A percentile compares a stretch with the other conserved stretches of the same genome.
Evolutionary conservation across 2,888 invertebrate genomes (phyloP).

Genomic region (Lycocerus yunnanus): DNA sequence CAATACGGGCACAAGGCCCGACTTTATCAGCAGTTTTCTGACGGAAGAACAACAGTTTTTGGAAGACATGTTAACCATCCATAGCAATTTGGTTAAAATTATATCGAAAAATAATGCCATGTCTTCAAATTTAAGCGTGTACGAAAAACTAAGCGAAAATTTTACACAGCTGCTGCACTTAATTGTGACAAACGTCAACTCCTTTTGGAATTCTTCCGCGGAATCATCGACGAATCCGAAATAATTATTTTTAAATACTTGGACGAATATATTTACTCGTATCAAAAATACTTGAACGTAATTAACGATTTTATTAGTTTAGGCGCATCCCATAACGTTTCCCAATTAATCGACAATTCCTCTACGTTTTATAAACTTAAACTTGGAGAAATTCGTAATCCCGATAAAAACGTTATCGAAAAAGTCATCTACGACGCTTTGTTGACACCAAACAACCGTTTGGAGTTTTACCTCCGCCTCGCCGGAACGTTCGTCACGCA

Average conservation of each 20-base stretch:
- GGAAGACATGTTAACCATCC: constrained; percentile 69
- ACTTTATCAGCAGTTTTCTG: constrained; percentile 48
- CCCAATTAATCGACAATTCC: constrained; percentile 66
- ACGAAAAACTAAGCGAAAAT: constrained; percentile 68
- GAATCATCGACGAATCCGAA: constrained; percentile 68
- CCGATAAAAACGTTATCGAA: constrained; percentile 59
- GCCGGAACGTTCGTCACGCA: constrained; percentile 58
- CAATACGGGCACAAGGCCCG: constrained; percentile 38
- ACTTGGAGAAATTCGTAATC: constrained; percentile 41
- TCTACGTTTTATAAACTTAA: constrained; percentile 50
- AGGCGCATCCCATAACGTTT: constrained; percentile 70
- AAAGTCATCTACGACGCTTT: constrained; percentile 64
- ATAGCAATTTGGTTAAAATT: constrained; percentile 66
- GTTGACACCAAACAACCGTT: constrained; percentile 64
- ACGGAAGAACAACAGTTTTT: constrained; percentile 71
- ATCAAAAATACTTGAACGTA: constrained; percentile 71
- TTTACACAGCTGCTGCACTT: constrained; percentile 72
- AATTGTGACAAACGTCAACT: constrained; percentile 69
- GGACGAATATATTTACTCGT: constrained; percentile 73
- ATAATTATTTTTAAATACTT: constrained; percentile 70
- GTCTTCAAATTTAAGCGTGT: constrained; percentile 63
- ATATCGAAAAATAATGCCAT: constrained; percentile 66
- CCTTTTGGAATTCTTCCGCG: constrained; percentile 72
- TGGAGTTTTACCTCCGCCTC: constrained; percentile 67
- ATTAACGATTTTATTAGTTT: constrained; percentile 75